These are phyloP conservation scores for Sorex maritimensis DNA, from an alignment of 2,797 vertebrate species.

Conservation along the genomic window DNA sequence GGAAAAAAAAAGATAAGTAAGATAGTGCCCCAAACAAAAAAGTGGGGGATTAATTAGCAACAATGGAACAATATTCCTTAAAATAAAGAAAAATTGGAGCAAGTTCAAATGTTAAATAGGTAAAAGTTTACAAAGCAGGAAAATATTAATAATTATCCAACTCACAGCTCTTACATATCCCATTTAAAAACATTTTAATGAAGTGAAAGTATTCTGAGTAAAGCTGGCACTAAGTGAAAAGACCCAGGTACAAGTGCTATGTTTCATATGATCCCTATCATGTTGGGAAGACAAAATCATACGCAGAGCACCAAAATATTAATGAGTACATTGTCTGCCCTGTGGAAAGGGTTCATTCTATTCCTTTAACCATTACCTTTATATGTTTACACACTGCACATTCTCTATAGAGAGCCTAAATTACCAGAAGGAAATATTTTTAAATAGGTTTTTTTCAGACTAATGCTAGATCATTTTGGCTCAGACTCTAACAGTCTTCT, in stretches of 20 bases:
- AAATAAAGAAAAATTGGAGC: conserved; percentile 45
- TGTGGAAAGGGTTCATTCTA: background rate
- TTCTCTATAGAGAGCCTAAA: conserved; percentile 22
- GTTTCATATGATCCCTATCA: background rate
- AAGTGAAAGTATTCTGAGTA: conserved; percentile 45
- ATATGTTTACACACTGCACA: background rate
- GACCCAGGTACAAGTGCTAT: background rate
- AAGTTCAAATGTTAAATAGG: background rate
- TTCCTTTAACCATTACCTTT: conserved; percentile 52
- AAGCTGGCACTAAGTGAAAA: conserved; percentile 6
- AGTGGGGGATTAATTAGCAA: background rate
- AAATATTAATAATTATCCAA: background rate
- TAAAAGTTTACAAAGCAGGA: background rate
- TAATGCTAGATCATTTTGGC: background rate
- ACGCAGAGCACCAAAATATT: conserved; percentile 20
- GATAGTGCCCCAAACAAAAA: conserved; percentile 34
- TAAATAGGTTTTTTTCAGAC: conserved; percentile 20
- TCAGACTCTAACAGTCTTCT: background rate
- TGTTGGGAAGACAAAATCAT: conserved; percentile 25
- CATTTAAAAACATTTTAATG: conserved; percentile 16
- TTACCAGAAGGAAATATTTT: conserved; percentile 59
- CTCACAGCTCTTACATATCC: conserved; percentile 14
- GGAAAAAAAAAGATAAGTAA: background rate
- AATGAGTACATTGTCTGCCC: background rate
- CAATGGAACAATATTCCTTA: background rate